Evolutionary conservation across 2,888 invertebrate genomes (phyloP).

Genomic region (Dryobotodes eremita): DNA sequence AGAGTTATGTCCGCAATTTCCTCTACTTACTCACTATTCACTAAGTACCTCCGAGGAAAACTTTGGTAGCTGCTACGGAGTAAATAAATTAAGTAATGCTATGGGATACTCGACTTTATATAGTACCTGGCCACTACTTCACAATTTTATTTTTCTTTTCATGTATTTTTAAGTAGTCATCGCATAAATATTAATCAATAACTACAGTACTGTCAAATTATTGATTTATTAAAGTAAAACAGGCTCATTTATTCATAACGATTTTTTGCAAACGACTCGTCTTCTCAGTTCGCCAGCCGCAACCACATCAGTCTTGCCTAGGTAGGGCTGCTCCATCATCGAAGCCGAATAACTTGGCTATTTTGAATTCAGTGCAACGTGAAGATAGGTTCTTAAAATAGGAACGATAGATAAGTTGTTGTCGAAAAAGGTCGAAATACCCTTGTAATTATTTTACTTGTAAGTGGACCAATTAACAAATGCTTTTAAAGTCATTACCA

Average conservation of each 20-base stretch:
- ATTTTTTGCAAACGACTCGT: no score
- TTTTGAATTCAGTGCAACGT: not conserved
- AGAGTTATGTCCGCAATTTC: slow-evolving; percentile 63
- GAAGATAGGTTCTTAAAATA: not conserved
- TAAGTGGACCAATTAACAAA: not conserved
- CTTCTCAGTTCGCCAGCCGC: no score
- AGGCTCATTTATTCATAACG: no score
- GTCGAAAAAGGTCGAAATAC: not conserved
- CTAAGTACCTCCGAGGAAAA: slow-evolving; percentile 54
- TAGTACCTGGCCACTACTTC: not conserved
- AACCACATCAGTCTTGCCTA: no score
- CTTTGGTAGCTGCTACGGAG: slow-evolving; percentile 31
- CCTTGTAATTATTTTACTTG: not conserved
- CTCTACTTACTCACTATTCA: slow-evolving; percentile 55
- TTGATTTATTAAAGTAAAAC: no score
- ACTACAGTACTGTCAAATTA: no score
- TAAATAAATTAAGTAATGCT: slow-evolving; percentile 32
- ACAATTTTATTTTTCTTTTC: no score
- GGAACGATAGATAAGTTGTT: not conserved
- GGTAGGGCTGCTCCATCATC: no score
- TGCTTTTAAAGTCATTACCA: not conserved
- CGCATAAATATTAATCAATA: no score
- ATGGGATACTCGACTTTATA: slow-evolving; percentile 22
- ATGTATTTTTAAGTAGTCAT: no score
- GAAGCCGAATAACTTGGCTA: no score